phyloP scores from a whole-genome alignment of 2,888 invertebrate species.

The Rhopalosiphum nymphaeae region DNA sequence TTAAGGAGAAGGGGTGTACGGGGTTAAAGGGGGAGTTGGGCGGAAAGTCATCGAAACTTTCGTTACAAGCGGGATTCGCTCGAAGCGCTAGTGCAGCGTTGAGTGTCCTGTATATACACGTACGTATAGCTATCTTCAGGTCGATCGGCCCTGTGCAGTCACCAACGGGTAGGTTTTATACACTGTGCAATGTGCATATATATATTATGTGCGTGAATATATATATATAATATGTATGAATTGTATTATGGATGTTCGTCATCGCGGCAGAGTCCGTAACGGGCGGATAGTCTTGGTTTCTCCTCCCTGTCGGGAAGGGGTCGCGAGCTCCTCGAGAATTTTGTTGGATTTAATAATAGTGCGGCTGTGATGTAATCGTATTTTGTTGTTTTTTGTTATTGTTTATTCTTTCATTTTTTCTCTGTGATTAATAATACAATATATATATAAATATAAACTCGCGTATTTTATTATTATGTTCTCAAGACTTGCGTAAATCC shows the following conservation, averaged over 20 bases:
- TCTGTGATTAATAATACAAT: neutral
- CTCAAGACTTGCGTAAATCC: neutral
- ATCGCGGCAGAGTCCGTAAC: neutral
- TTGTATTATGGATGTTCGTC: neutral
- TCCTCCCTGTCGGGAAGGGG: conserved; percentile 63
- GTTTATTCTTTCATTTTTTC: neutral
- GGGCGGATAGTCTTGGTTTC: conserved; percentile 55
- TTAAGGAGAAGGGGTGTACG: neutral
- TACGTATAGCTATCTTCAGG: conserved; percentile 30
- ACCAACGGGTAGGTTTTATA: neutral
- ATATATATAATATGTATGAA: neutral
- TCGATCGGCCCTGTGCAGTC: conserved; percentile 28
- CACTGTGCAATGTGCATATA: neutral
- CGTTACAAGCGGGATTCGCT: neutral
- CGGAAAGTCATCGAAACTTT: conserved; percentile 29
- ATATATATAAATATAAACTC: neutral
- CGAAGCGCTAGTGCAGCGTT: conserved; percentile 48
- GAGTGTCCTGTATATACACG: conserved; percentile 8
- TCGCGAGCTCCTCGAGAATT: conserved; percentile 41
- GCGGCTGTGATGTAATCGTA: conserved; percentile 21
- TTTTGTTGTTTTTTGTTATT: conserved; percentile 19
- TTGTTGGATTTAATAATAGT: neutral
- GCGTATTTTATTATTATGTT: neutral
- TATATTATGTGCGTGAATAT: neutral
- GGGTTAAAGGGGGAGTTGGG: neutral